Percentiles rank a stretch among this genome's conserved stretches.
Evolutionary conservation across 2,797 vertebrate genomes (phyloP).

Genomic region (Oryzias dopingdopingensis): DNA sequence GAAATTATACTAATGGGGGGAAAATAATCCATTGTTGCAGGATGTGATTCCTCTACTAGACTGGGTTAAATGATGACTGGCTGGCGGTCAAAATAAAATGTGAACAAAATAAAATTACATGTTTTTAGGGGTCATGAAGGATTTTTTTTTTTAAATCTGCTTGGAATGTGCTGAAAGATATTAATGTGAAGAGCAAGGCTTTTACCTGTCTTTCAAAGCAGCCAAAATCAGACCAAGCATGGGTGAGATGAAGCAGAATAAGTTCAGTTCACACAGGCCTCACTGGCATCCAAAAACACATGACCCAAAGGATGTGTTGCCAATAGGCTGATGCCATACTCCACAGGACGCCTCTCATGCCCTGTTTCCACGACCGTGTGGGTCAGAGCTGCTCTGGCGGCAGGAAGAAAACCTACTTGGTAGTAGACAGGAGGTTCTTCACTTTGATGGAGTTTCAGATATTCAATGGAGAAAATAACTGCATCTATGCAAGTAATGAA

Average conservation of each 20-base stretch:
- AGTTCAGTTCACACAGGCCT: not conserved
- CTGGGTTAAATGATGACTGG: not conserved
- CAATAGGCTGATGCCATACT: conserved; percentile 5
- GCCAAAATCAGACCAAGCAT: conserved; percentile 7
- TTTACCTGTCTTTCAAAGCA: not conserved
- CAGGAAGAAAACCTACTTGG: not conserved
- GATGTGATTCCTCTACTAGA: not conserved
- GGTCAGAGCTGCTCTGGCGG: conserved; percentile 4
- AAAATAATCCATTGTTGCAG: not conserved
- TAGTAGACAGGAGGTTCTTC: too few relatives aligned
- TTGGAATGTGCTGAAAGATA: not conserved
- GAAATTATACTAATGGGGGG: not conserved
- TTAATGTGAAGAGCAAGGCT: not conserved
- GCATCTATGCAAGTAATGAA: too few relatives aligned
- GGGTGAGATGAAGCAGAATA: conserved; percentile 5
- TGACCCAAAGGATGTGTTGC: conserved; percentile 9
- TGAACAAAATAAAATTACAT: not conserved
- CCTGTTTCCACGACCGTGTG: not conserved
- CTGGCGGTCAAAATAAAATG: not conserved
- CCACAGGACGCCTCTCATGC: conserved; percentile 6
- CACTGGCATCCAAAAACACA: not conserved
- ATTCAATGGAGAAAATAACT: not conserved
- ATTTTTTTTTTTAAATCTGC: not conserved
- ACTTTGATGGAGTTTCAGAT: not conserved
- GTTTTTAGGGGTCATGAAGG: not conserved